These are phyloP conservation scores for Drosophila asahinai DNA, from an alignment of 1,140 invertebrate species.

Conservation along the genomic window DNA sequence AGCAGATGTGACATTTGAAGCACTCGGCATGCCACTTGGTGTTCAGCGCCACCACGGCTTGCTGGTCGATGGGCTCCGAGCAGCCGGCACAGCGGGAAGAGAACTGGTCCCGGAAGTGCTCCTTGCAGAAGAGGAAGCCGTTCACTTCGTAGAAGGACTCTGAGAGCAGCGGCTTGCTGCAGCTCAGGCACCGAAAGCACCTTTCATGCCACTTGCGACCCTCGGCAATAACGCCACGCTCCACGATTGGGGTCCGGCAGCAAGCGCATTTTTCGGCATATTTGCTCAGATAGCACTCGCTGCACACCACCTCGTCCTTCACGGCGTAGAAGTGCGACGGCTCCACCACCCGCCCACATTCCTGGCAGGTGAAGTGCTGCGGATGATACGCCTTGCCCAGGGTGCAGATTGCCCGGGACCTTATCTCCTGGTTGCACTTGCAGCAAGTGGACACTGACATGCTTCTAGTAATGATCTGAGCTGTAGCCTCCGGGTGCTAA, in stretches of 20 bases:
- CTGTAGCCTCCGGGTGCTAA: neutral
- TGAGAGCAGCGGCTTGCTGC: conserved; percentile 32
- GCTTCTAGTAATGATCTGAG: neutral
- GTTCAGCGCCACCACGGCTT: conserved; percentile 38
- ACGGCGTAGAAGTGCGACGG: conserved; percentile 17
- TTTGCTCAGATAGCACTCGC: conserved; percentile 25
- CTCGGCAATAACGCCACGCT: conserved; percentile 18
- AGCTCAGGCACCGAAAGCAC: conserved; percentile 50
- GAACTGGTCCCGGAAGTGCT: conserved; percentile 41
- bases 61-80: conserved; percentile 24
- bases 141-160: conserved; percentile 43
- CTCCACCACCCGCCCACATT: conserved; percentile 24
- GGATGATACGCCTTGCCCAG: conserved; percentile 49
- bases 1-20: conserved; percentile 33
- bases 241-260: conserved; percentile 28
- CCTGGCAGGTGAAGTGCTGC: conserved; percentile 45
- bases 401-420: conserved; percentile 7
- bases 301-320: conserved; percentile 36
- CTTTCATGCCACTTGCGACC: conserved; percentile 56
- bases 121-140: conserved; percentile 55
- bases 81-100: conserved; percentile 47
- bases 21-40: conserved; percentile 51
- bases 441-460: conserved; percentile 43
- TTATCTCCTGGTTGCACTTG: conserved; percentile 40
- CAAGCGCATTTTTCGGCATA: conserved; percentile 33